These are phyloP conservation scores for Stictonetta naevosa DNA, from an alignment of 2,113 vertebrate species.

Conservation along the genomic window DNA sequence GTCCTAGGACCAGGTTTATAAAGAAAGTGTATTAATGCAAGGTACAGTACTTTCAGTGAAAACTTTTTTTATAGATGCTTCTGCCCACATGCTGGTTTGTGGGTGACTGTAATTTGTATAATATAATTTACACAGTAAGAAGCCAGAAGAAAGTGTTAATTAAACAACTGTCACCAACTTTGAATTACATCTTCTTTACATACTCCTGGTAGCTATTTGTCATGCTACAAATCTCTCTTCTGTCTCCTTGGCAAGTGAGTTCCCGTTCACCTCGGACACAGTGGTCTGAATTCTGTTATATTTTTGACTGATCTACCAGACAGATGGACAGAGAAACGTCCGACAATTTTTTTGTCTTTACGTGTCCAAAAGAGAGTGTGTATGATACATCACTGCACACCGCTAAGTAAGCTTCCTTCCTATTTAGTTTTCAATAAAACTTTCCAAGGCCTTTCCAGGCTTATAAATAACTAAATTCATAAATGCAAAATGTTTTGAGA, in stretches of 20 bases:
- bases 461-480: conserved; percentile 18
- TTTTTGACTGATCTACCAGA: not conserved
- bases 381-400: not conserved
- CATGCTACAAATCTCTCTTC: not conserved
- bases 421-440: not conserved
- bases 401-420: not conserved
- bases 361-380: not conserved
- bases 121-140: not conserved
- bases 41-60: rapidly evolving
- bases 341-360: not conserved
- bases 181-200: not conserved
- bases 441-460: not conserved
- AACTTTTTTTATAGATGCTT: not conserved
- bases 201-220: not conserved
- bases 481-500: conserved; percentile 10
- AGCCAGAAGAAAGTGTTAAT: conserved; percentile 23
- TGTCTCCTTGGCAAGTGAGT: not conserved
- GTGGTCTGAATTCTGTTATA: not conserved
- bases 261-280: not conserved
- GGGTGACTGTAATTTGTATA: not conserved
- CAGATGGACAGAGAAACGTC: not conserved
- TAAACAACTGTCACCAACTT: not conserved
- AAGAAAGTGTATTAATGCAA: not conserved
- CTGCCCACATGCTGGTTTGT: not conserved
- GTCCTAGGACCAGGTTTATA: not conserved